Base-by-base conservation (phyloP, 2,797 vertebrate genomes). In the Lepidocolaptes lacrymiger region DNA sequence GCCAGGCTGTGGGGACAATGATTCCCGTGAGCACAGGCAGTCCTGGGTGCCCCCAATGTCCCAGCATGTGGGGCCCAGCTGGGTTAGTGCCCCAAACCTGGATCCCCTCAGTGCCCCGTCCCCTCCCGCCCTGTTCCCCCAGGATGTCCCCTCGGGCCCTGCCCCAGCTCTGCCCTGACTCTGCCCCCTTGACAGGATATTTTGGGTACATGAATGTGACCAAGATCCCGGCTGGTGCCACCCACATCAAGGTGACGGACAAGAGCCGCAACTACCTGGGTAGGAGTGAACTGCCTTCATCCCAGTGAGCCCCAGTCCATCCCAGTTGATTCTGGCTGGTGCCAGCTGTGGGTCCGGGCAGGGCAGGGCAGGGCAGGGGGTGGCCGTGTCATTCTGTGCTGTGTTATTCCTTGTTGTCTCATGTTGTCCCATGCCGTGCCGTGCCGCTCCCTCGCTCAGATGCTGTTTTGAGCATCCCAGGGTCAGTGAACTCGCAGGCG, bases 151-250 rank as follows among this genome's bases (percentile, higher is more conserved):
- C 80, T 68, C 2, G 0, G 61, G 24, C 67, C 3, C 1, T 36
- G 80, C 24, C 79, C 43, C 0, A 5, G n/a, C 90, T 43, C 49
- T 75, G 85, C 82, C 71, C 89, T 94, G 84, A 91, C 92, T 73
- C 62, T 61, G 36, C 26, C 16, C 23, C 9, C 12, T 93, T 95
- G 3, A 6, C 97, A 98, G 97, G 93, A 63, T 97, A 97, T 88
- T 96, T 97, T 16, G 98, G 98, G 19, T 98, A 98, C 82, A 91
- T 96, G 95, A 98, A 98, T 0, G 98, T 98, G 52, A 98, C 98
- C 55, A 88, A 91, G 88, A 98, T 98, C 92, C 98, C 98, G 0
- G 96, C 96, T 3, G 98, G 98, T 32, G 98, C 98, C 66, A 97
- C 97, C 20, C 93, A 96, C 85, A 97, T 98, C 93, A 98, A 93